These are phyloP conservation scores for Altica lythri DNA, from an alignment of 2,888 invertebrate genomes.

Conservation along the genomic window DNA sequence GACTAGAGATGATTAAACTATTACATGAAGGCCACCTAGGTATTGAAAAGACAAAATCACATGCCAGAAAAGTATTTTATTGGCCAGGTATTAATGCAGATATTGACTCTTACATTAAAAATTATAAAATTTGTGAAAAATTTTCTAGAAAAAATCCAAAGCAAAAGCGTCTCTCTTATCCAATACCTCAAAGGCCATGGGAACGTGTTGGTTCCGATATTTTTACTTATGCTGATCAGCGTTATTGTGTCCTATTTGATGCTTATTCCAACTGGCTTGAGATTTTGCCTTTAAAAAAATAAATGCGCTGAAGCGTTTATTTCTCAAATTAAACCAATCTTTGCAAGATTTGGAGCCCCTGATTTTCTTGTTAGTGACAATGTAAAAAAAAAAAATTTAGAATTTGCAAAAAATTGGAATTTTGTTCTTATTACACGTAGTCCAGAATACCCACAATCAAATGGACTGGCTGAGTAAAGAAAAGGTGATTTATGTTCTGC, in stretches of 20 bases:
- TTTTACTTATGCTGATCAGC: conserved; percentile 14
- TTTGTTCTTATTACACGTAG: no score
- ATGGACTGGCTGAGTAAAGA: conserved; percentile 31
- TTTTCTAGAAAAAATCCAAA: not conserved
- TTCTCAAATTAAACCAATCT: no score
- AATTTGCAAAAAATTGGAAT: conserved; percentile 28
- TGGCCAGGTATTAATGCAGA: not conserved
- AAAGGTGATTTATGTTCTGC: conserved; percentile 6
- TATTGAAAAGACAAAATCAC: not conserved
- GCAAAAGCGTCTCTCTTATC: not conserved
- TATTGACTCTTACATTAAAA: not conserved
- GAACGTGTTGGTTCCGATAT: conserved; percentile 17
- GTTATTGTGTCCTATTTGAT: no score
- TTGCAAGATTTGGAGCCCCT: no score
- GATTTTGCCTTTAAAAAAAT: conserved; percentile 17
- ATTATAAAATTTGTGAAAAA: not conserved
- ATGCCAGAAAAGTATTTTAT: not conserved
- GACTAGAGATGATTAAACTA: not conserved
- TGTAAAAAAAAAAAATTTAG: conserved; percentile 21
- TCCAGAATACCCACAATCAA: conserved; percentile 30
- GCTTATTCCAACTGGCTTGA: no score
- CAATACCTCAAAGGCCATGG: not conserved
- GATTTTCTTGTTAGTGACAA: no score
- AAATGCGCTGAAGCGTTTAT: conserved; percentile 17
- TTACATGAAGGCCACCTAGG: conserved; percentile 7